Evolutionary conservation across 2,113 vertebrate genomes (phyloP).

Genomic region (Neofelis nebulosa): DNA sequence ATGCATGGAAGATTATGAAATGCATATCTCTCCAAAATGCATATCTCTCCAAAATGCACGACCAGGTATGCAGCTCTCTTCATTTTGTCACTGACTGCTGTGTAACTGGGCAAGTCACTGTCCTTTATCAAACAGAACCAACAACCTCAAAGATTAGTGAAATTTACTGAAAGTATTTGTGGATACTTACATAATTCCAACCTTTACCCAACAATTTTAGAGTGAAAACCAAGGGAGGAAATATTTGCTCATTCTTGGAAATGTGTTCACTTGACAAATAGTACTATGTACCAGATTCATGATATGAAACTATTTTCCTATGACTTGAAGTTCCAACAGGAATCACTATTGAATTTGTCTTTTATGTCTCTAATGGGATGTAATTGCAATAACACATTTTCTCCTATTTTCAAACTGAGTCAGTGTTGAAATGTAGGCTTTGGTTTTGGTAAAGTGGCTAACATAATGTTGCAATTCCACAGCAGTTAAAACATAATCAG

Average conservation of each 20-base stretch:
- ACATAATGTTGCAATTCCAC: slow-evolving; percentile 8
- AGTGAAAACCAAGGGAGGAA: slow-evolving; percentile 7
- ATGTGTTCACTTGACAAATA: neutral
- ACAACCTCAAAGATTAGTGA: neutral
- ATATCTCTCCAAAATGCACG: neutral
- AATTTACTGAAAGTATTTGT: neutral
- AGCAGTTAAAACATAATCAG: neutral
- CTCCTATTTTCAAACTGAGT: neutral
- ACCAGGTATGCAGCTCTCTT: neutral
- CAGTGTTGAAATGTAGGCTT: neutral
- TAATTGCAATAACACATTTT: neutral
- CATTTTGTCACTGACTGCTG: neutral
- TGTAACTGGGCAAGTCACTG: neutral
- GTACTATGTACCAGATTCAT: neutral
- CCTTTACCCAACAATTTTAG: neutral
- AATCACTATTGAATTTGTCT: slow-evolving; percentile 18
- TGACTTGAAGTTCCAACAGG: neutral
- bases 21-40: neutral
- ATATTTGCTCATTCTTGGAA: neutral
- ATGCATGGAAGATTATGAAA: neutral
- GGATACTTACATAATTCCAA: neutral
- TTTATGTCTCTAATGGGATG: neutral
- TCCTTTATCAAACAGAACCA: neutral
- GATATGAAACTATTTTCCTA: neutral
- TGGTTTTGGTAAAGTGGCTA: neutral